phyloP scores from a whole-genome alignment of 2,113 vertebrate genomes.

The Alethe castanea region DNA sequence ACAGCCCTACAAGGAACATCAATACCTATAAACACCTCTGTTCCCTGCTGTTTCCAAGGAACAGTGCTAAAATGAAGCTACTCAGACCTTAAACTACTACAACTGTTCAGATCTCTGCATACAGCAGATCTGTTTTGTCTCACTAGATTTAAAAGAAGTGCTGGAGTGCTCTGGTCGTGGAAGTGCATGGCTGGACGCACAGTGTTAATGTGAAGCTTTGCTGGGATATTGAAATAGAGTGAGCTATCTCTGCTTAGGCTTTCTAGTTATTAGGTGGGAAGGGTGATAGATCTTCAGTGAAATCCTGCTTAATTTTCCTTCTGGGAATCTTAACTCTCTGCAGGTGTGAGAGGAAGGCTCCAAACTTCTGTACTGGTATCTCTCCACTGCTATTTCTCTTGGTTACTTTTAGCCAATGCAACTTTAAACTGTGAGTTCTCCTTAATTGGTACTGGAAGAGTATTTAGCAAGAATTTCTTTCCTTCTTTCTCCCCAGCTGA shows the following conservation, averaged over 20 bases:
- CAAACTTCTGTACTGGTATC: background rate
- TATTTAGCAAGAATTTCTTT: slow-evolving; percentile 1
- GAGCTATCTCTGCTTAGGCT: background rate
- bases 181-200: background rate
- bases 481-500: slow-evolving; percentile 75
- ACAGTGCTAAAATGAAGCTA: background rate
- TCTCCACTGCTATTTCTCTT: background rate
- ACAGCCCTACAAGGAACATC: background rate
- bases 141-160: background rate
- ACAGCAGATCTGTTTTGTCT: background rate
- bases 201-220: background rate
- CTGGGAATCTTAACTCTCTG: background rate
- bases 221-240: background rate
- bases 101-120: background rate
- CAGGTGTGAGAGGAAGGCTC: background rate
- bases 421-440: accelerated
- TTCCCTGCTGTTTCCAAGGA: background rate
- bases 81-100: background rate
- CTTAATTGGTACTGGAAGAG: background rate
- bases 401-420: background rate
- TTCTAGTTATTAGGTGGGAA: background rate
- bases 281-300: background rate
- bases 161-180: background rate
- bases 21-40: background rate
- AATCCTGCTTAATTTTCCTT: background rate